Conservation (phyloP, 2,113 vertebrate genomes). For the Cygnus atratus region DNA sequence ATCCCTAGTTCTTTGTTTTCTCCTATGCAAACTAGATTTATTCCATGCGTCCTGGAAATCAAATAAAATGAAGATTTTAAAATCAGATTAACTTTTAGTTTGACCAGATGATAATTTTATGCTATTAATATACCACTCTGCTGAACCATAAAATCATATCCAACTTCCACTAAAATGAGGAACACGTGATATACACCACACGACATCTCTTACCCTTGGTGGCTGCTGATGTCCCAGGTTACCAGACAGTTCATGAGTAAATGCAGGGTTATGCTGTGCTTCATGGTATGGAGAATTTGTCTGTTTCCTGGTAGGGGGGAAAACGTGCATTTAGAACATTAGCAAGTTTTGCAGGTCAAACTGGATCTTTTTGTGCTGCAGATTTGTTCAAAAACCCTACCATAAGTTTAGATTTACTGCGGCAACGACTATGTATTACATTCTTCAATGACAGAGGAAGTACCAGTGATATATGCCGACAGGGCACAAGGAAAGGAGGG, state of each 20-base stretch:
- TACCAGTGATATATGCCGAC: background rate
- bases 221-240: background rate
- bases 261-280: background rate
- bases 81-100: no score
- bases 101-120: background rate
- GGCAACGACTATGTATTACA: background rate
- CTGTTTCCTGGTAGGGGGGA: background rate
- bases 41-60: no score
- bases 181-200: background rate
- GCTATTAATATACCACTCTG: background rate
- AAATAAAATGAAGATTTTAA: no score
- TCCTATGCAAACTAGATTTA: no score
- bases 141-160: background rate
- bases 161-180: background rate
- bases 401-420: background rate
- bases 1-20: no score
- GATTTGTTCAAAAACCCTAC: background rate
- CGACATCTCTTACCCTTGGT: background rate
- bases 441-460: background rate
- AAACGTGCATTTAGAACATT: background rate
- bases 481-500: background rate
- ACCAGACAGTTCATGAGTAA: background rate
- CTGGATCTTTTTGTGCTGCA: background rate
- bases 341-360: background rate
- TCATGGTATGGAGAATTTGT: accelerated